Conservation (phyloP, 2,888 invertebrate species). For the Stenichneumon culpator region DNA sequence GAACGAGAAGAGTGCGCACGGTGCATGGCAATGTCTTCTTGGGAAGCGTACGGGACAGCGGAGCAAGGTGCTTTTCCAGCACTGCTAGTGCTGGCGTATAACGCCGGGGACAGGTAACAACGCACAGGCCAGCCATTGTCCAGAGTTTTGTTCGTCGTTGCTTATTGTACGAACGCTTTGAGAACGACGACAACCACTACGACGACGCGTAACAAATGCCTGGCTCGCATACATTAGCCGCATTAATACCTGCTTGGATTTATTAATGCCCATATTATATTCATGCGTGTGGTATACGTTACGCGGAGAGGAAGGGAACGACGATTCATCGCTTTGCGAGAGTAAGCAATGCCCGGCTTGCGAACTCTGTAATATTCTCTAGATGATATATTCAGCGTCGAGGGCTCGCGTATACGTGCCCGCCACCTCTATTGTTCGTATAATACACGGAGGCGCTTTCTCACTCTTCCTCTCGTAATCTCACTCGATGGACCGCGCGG, state of each 20-base stretch:
- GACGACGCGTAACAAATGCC: conserved; percentile 82
- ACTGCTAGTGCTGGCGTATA: conserved; percentile 42
- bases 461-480: conserved; percentile 52
- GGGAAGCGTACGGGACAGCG: conserved; percentile 36
- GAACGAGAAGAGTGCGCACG: conserved; percentile 25
- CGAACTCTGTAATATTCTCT: conserved; percentile 66
- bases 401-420: conserved; percentile 58
- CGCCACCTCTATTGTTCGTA: conserved; percentile 64
- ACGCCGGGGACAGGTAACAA: conserved; percentile 62
- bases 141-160: conserved; percentile 58
- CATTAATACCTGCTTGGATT: conserved; percentile 83
- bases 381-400: conserved; percentile 82
- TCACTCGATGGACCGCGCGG: conserved; percentile 48
- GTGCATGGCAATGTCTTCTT: conserved; percentile 37
- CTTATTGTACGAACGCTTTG: conserved; percentile 58
- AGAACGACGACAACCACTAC: conserved; percentile 78
- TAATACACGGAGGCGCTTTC: conserved; percentile 34
- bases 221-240: conserved; percentile 82
- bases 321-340: conserved; percentile 61
- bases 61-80: conserved; percentile 61
- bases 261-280: conserved; percentile 84
- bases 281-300: conserved; percentile 77
- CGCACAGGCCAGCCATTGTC: conserved; percentile 61
- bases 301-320: conserved; percentile 49
- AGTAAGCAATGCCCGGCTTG: conserved; percentile 66